These are phyloP conservation scores for Reticulitermes lucifugus DNA, from an alignment of 2,888 invertebrate species.

Conservation along the genomic window DNA sequence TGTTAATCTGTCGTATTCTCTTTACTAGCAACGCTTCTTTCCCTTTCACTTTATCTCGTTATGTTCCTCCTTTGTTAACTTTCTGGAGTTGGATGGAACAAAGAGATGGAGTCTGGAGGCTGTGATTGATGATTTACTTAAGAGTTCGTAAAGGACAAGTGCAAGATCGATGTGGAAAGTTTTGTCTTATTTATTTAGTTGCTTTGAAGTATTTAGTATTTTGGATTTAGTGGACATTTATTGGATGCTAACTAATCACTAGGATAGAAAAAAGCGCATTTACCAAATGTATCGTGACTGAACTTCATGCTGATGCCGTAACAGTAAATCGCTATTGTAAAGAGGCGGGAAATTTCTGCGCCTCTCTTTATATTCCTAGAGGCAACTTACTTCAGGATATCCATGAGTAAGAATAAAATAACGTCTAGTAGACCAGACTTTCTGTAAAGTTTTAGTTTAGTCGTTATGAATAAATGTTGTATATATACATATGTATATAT, in stretches of 20 bases:
- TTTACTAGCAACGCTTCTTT: not conserved
- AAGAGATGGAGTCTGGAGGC: not conserved
- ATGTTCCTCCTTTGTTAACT: not conserved
- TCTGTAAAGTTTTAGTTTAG: too few species aligned
- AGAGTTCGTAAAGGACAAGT: not conserved
- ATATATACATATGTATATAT: too few species aligned
- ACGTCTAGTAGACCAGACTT: too few species aligned
- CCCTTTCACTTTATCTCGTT: not conserved
- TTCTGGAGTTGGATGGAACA: not conserved
- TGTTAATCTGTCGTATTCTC: not conserved
- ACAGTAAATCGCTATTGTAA: too few species aligned
- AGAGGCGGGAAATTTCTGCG: too few species aligned
- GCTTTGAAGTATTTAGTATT: not conserved
- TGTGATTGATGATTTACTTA: conserved; percentile 24
- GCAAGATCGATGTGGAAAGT: not conserved
- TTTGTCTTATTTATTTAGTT: not conserved
- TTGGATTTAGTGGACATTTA: not conserved
- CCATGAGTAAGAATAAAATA: too few species aligned
- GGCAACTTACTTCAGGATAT: too few species aligned
- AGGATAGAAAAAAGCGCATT: too few species aligned
- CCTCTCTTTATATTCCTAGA: too few species aligned
- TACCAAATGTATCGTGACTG: too few species aligned
- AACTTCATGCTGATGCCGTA: too few species aligned
- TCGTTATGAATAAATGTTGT: too few species aligned
- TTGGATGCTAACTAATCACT: not conserved